Percentiles rank a stretch among this genome's conserved stretches.
phyloP scores from a whole-genome alignment of 37 sponge, comb jelly and placozoan species.

The Tethya wilhelma region DNA sequence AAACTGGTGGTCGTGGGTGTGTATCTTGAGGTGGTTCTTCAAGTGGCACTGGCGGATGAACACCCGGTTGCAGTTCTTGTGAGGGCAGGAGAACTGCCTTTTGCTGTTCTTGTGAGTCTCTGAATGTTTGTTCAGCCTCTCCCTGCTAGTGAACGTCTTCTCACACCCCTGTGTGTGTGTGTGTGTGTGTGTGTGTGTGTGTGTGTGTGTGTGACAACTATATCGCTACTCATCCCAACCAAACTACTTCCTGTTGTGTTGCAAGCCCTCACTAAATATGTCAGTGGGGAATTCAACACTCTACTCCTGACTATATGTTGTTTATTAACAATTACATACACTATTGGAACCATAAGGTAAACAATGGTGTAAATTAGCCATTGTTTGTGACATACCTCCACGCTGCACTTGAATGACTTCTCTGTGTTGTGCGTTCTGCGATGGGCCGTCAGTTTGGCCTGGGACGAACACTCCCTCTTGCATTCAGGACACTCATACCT shows the following conservation, averaged over 20 bases:
- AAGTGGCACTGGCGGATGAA: conserved; percentile 64
- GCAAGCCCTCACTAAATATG: too few species aligned
- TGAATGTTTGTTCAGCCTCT: conserved; percentile 35
- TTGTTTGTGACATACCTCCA: conserved; percentile 28
- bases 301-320: background rate
- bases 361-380: background rate
- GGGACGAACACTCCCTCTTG: conserved; percentile 34
- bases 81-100: conserved; percentile 55
- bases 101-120: conserved; percentile 42
- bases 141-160: conserved; percentile 45
- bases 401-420: conserved; percentile 52
- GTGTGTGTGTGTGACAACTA: too few species aligned
- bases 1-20: conserved; percentile 55
- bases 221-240: too few species aligned
- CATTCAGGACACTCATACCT: conserved; percentile 48
- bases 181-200: conserved; percentile 69
- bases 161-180: conserved; percentile 65
- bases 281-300: conserved; percentile 20
- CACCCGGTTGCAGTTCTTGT: conserved; percentile 63
- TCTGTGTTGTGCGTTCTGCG: conserved; percentile 29
- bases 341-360: background rate
- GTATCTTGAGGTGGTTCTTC: conserved; percentile 69
- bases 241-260: too few species aligned
- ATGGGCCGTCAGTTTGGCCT: conserved; percentile 55
- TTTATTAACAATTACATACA: background rate